phyloP scores from a whole-genome alignment of 2,797 vertebrate genomes.

The Thamnophis elegans region DNA sequence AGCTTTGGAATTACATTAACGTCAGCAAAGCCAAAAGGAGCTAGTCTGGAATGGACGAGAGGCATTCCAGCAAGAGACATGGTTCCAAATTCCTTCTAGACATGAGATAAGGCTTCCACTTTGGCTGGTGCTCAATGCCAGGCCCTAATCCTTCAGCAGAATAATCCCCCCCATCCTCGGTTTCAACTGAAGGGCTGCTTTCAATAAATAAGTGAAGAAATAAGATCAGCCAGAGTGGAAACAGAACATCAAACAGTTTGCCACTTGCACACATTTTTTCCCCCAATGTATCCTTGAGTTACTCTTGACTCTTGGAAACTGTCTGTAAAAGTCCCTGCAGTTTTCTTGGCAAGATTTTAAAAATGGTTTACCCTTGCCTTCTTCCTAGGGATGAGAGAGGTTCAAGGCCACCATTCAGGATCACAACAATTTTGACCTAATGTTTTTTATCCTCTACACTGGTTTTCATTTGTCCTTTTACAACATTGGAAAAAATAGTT shows the following conservation, averaged over 20 bases:
- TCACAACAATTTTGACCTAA: background rate
- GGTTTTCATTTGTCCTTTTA: background rate
- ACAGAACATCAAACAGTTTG: background rate
- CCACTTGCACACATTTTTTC: background rate
- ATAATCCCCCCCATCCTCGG: background rate
- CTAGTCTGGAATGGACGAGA: background rate
- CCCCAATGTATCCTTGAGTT: background rate
- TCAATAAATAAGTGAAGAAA: background rate
- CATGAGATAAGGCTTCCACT: background rate
- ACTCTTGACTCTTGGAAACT: background rate
- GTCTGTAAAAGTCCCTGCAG: background rate
- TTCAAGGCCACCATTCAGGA: background rate
- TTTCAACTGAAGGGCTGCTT: background rate
- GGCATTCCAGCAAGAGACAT: background rate
- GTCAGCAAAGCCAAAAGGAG: background rate
- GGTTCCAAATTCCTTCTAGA: background rate
- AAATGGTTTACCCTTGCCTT: background rate
- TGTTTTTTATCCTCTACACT: background rate
- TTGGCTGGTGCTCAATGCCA: background rate
- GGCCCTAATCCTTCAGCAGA: background rate
- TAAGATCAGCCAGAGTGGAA: background rate
- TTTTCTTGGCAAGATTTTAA: background rate
- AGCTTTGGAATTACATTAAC: background rate
- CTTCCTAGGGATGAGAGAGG: background rate
- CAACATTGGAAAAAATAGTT: background rate